These are phyloP conservation scores for Pantherophis guttatus DNA, from an alignment of 2,113 vertebrate species.

Conservation along the genomic window DNA sequence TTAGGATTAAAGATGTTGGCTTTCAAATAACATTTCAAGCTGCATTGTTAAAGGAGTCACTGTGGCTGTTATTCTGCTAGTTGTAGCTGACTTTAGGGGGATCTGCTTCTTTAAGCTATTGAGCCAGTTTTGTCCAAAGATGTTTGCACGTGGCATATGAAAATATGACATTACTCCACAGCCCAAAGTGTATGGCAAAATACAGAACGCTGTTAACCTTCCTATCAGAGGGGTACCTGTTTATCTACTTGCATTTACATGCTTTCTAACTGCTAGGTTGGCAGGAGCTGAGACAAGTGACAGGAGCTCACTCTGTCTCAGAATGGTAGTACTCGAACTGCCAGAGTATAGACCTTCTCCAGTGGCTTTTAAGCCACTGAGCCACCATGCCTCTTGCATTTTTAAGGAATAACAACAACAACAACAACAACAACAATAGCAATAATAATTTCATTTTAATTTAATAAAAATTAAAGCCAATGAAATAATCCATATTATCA, in stretches of 20 bases:
- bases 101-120: neutral
- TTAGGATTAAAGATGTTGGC: neutral
- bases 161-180: neutral
- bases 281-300: neutral
- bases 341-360: neutral
- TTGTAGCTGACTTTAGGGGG: neutral
- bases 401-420: too few species aligned
- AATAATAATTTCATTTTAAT: neutral
- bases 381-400: too few species aligned
- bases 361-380: too few species aligned
- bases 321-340: neutral
- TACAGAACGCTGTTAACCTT: neutral
- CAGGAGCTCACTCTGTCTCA: neutral
- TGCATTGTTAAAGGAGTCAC: neutral
- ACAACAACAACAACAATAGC: fast-evolving
- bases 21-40: neutral
- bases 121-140: neutral
- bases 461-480: neutral
- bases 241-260: neutral
- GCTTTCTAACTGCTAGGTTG: neutral
- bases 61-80: neutral
- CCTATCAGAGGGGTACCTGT: neutral
- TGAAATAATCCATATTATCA: neutral
- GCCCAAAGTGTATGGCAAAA: neutral
- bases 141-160: neutral